These are phyloP conservation scores for Paralichthys olivaceus DNA, from an alignment of 2,113 vertebrate genomes.

Conservation along the genomic window DNA sequence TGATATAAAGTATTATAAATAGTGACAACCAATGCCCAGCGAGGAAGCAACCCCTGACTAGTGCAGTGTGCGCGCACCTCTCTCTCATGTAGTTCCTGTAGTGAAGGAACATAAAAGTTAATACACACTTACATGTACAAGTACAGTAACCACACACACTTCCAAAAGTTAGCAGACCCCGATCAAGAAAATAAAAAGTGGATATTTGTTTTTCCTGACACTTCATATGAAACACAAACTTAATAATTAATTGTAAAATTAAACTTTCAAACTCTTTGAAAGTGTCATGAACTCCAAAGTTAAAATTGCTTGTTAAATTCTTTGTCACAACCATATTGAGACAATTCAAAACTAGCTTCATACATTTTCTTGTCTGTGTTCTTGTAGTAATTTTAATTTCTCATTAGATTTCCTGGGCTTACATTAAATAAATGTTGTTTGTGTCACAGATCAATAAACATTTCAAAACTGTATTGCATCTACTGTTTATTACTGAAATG, in stretches of 20 bases:
- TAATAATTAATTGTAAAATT: too few relatives aligned
- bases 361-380: neutral
- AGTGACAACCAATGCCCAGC: conserved; percentile 51
- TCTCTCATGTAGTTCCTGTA: neutral
- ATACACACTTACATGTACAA: neutral
- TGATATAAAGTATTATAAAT: conserved; percentile 65
- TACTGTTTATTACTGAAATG: neutral
- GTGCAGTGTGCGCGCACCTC: neutral
- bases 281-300: neutral
- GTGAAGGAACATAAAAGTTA: neutral
- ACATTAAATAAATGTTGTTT: neutral
- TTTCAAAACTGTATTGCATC: neutral
- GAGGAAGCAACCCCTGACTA: conserved; percentile 7
- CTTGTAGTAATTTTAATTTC: too few relatives aligned
- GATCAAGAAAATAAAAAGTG: neutral
- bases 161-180: neutral
- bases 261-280: neutral
- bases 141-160: neutral
- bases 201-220: neutral
- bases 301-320: neutral
- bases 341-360: neutral
- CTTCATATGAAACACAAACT: neutral
- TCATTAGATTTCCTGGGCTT: too few relatives aligned
- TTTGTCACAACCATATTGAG: neutral
- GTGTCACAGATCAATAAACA: neutral